Evolutionary conservation across 92 coral and sea anemone species (phyloP).

Genomic region (Chrysogorgia sp.): DNA sequence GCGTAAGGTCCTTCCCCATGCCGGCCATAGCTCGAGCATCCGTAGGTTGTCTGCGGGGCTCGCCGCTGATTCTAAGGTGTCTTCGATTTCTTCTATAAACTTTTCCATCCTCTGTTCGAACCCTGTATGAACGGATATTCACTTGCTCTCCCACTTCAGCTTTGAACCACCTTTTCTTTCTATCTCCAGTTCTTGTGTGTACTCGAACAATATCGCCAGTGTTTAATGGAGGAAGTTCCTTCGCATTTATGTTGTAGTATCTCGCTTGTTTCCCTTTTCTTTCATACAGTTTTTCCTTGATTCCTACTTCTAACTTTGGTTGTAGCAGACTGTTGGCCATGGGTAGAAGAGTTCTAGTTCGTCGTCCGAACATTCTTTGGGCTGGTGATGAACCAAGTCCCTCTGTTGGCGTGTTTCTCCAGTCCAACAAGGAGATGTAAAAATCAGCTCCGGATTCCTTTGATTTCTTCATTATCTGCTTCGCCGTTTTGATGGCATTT

Average conservation of each 20-base stretch:
- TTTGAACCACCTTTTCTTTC: background rate
- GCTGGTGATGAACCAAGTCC: slow-evolving; percentile 9
- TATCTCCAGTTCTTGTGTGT: background rate
- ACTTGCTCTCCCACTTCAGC: background rate
- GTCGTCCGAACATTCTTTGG: background rate
- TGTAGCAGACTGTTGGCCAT: background rate
- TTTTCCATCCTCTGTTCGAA: background rate
- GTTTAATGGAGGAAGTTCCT: too few relatives aligned
- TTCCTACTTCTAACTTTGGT: background rate
- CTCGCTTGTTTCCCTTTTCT: too few relatives aligned
- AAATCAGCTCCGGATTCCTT: too few relatives aligned
- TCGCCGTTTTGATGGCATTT: background rate
- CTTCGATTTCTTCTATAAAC: background rate
- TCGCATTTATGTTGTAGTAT: too few relatives aligned
- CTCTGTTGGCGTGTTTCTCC: background rate
- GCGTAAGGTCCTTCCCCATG: too few relatives aligned
- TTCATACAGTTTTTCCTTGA: background rate
- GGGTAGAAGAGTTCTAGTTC: background rate
- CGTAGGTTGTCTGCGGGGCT: too few relatives aligned
- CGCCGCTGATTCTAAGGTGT: background rate
- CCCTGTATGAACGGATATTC: background rate
- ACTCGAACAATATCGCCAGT: background rate
- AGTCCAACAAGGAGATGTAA: too few relatives aligned
- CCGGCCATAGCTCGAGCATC: too few relatives aligned
- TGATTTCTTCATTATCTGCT: too few relatives aligned